These are phyloP conservation scores for Linyphia triangularis DNA, from an alignment of 2,888 invertebrate species.

Conservation along the genomic window DNA sequence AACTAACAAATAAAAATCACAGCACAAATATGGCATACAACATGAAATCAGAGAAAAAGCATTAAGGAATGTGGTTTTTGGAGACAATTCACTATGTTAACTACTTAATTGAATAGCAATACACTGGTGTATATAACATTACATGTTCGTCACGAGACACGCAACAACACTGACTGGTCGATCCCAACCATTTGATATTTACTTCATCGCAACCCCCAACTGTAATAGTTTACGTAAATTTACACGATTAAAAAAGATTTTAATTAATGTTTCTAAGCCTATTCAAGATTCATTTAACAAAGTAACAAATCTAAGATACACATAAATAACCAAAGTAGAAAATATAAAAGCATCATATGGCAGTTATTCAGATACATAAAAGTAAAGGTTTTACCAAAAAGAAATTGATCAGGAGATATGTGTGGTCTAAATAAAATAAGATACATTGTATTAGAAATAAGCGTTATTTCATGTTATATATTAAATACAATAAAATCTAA, in stretches of 20 bases:
- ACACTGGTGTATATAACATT: conserved; percentile 70
- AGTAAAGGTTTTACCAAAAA: not conserved
- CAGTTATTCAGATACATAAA: conserved; percentile 1
- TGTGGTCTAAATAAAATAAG: conserved; percentile 10
- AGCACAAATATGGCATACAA: conserved; percentile 73
- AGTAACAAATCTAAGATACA: conserved; percentile 4
- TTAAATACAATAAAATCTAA: conserved; percentile 5
- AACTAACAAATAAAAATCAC: conserved; percentile 69
- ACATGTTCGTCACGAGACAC: conserved; percentile 45
- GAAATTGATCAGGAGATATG: conserved; percentile 26
- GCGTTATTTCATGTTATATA: conserved; percentile 1
- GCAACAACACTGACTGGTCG: conserved; percentile 31
- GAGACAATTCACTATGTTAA: conserved; percentile 68
- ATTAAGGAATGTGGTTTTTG: conserved; percentile 69
- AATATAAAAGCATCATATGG: conserved; percentile 36
- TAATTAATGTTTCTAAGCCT: not conserved
- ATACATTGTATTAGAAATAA: not conserved
- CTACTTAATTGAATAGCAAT: conserved; percentile 73
- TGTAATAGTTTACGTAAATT: too few species aligned
- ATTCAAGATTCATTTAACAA: conserved; percentile 1
- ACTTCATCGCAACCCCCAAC: conserved; percentile 4
- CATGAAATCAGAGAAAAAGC: conserved; percentile 58
- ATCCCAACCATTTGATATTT: conserved; percentile 20
- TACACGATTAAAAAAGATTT: not conserved
- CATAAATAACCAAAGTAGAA: conserved; percentile 13